Evolutionary conservation across 2,888 invertebrate species (phyloP).

Genomic region (Zonitis immaculata): DNA sequence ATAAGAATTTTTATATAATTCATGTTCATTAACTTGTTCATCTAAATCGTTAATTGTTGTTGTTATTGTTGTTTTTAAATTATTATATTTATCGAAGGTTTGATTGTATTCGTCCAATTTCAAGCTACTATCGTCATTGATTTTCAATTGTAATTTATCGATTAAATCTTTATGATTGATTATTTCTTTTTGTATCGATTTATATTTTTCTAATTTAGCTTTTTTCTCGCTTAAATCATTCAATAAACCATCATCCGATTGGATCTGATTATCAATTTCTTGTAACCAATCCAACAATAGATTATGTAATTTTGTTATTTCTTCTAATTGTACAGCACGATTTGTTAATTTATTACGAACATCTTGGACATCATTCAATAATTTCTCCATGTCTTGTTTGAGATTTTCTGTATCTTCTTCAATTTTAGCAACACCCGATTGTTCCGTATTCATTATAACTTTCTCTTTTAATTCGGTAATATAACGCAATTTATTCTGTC

Average conservation of each 20-base stretch:
- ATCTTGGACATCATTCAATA: slow-evolving; percentile 76
- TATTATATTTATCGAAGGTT: slow-evolving; percentile 66
- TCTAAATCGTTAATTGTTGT: slow-evolving; percentile 69
- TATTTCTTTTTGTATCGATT: slow-evolving; percentile 76
- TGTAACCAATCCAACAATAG: slow-evolving; percentile 82
- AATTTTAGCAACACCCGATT: slow-evolving; percentile 80
- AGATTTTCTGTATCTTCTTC: slow-evolving; percentile 87
- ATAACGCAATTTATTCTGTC: slow-evolving; percentile 80
- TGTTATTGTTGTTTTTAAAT: slow-evolving; percentile 61
- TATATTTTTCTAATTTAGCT: slow-evolving; percentile 82
- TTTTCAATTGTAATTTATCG: slow-evolving; percentile 68
- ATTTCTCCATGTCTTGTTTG: slow-evolving; percentile 84
- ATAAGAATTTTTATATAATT: slow-evolving; percentile 77
- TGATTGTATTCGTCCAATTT: slow-evolving; percentile 62
- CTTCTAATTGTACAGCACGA: slow-evolving; percentile 76
- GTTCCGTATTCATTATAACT: slow-evolving; percentile 89
- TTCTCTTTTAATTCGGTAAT: slow-evolving; percentile 87
- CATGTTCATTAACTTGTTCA: slow-evolving; percentile 80
- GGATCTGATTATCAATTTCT: slow-evolving; percentile 80
- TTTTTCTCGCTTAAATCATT: slow-evolving; percentile 90
- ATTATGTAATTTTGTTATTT: slow-evolving; percentile 78
- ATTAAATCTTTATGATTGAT: slow-evolving; percentile 73
- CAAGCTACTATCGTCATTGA: slow-evolving; percentile 58
- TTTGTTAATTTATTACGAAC: slow-evolving; percentile 69
- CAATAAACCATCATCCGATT: slow-evolving; percentile 65